These are phyloP conservation scores for Dryocosmus kuriphilus DNA, from an alignment of 2,888 invertebrate species.

Conservation along the genomic window DNA sequence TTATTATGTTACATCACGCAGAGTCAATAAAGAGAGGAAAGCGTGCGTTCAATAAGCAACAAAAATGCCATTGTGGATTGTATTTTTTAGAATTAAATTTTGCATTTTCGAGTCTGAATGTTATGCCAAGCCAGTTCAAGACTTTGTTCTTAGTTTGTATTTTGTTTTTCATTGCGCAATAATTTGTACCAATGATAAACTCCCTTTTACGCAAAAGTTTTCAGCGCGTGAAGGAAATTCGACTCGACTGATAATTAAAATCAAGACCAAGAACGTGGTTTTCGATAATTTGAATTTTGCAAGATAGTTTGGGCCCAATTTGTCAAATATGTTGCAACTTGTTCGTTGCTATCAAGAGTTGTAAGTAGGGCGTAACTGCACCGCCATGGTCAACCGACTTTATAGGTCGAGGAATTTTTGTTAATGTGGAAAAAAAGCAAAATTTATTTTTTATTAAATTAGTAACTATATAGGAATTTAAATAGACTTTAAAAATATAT, in stretches of 20 bases:
- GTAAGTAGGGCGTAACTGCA: slow-evolving; percentile 39
- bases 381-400: slow-evolving; percentile 25
- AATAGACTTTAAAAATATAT: background rate
- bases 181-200: slow-evolving; percentile 5
- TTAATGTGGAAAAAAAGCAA: slow-evolving; percentile 3
- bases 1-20: slow-evolving; percentile 30
- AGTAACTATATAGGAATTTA: background rate
- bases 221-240: slow-evolving; percentile 27
- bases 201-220: background rate
- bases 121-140: slow-evolving; percentile 14
- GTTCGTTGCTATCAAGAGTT: slow-evolving; percentile 36
- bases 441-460: background rate
- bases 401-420: slow-evolving; percentile 23
- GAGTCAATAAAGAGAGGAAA: slow-evolving; percentile 27
- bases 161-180: slow-evolving; percentile 26
- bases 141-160: background rate
- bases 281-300: slow-evolving; percentile 14
- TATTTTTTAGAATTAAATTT: slow-evolving; percentile 2
- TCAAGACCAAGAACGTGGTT: slow-evolving; percentile 1
- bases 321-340: slow-evolving; percentile 34
- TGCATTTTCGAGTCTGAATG: background rate
- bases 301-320: slow-evolving; percentile 20
- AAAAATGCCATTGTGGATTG: slow-evolving; percentile 13
- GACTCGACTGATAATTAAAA: slow-evolving; percentile 21
- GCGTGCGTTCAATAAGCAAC: background rate